Conservation (phyloP, 2,113 vertebrate species). For the Sorex araneus region DNA sequence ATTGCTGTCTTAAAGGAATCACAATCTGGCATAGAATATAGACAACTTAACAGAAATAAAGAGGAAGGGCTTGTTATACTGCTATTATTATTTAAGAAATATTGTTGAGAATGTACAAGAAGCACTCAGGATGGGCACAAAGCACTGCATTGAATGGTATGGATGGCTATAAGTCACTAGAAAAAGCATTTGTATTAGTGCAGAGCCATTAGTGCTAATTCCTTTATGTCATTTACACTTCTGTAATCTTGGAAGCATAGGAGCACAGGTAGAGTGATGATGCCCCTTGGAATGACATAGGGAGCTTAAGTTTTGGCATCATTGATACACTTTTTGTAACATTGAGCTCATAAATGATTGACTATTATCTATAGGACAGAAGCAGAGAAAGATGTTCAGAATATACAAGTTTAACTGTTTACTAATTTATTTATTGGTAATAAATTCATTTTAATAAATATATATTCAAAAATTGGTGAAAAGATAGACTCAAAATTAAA, state of each 20-base stretch:
- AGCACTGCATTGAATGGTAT: too few relatives aligned
- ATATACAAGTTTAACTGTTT: fast-evolving
- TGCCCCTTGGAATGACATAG: too few relatives aligned
- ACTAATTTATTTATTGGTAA: too few relatives aligned
- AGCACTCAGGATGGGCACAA: background rate
- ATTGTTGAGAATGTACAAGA: background rate
- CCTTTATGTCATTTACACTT: too few relatives aligned
- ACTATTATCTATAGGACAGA: background rate
- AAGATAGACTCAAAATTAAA: too few relatives aligned
- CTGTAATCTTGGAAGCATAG: too few relatives aligned
- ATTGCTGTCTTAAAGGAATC: background rate
- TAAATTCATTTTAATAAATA: too few relatives aligned
- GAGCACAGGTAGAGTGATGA: too few relatives aligned
- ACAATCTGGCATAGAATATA: background rate
- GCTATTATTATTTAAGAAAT: background rate
- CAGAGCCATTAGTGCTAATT: background rate
- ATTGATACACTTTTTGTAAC: background rate
- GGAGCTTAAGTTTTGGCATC: too few relatives aligned
- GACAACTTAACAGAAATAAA: background rate
- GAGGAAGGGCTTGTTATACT: background rate
- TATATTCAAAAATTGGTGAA: too few relatives aligned
- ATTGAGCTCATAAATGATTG: background rate
- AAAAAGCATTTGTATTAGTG: background rate
- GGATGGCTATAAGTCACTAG: fast-evolving
- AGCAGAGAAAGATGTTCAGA: background rate